phyloP scores from a whole-genome alignment of 2,113 vertebrate species.

The Periophthalmus modestus region DNA sequence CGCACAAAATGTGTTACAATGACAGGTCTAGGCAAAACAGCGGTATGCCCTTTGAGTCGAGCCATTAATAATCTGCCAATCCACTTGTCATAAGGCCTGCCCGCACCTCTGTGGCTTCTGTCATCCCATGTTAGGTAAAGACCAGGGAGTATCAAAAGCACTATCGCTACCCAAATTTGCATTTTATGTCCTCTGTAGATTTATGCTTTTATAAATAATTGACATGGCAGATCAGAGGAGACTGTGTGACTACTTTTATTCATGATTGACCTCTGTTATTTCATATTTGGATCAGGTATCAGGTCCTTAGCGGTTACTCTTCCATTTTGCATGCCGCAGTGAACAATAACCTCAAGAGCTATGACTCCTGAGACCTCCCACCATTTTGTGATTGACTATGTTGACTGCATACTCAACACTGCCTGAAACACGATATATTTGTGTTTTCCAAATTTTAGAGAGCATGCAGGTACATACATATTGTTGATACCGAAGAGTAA shows the following conservation, averaged over 20 bases:
- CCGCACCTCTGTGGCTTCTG: background rate
- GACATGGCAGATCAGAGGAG: background rate
- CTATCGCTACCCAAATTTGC: too few relatives aligned
- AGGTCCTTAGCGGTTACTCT: background rate
- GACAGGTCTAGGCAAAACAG: background rate
- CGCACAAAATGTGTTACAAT: too few relatives aligned
- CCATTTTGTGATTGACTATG: background rate
- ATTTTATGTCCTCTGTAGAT: background rate
- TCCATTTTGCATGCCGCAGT: background rate
- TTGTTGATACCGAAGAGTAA: background rate
- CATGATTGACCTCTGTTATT: background rate
- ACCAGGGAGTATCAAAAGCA: background rate
- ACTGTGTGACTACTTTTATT: slow-evolving; percentile 2
- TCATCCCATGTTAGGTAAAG: background rate
- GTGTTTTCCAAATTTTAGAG: background rate
- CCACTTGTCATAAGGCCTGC: background rate
- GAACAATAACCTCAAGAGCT: background rate
- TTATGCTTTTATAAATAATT: background rate
- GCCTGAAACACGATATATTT: background rate
- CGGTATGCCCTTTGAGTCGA: background rate
- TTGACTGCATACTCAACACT: background rate
- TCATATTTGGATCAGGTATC: background rate
- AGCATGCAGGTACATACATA: background rate
- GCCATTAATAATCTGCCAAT: background rate
- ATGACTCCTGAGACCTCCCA: background rate